A percentile compares a stretch with the other conserved stretches of the same genome.
Conservation (phyloP, 1,140 invertebrate genomes). For the Glossosoma conforme region DNA sequence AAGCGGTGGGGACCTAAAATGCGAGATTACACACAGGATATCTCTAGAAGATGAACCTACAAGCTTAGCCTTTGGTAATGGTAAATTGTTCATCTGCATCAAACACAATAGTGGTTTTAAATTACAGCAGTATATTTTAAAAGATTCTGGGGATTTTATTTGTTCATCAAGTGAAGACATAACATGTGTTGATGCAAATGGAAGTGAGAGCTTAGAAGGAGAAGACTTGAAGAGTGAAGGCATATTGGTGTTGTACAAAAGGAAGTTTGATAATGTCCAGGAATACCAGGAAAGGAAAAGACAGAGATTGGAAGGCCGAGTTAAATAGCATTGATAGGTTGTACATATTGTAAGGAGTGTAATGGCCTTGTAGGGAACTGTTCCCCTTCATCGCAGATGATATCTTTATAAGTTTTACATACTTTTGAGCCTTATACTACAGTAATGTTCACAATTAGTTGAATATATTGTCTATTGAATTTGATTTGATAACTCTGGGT, state of each 20-base stretch:
- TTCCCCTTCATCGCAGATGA: too few relatives aligned
- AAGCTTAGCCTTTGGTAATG: constrained; percentile 7
- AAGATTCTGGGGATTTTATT: background rate
- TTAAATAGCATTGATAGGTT: constrained; percentile 2
- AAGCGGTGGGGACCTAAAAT: constrained; percentile 1
- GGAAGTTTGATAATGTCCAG: constrained; percentile 70
- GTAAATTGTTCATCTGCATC: constrained; percentile 13
- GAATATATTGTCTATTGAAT: too few relatives aligned
- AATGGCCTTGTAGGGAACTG: too few relatives aligned
- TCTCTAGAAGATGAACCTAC: constrained; percentile 8
- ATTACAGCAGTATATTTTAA: constrained; percentile 5
- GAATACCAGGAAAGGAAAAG: constrained; percentile 73
- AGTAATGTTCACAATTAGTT: too few relatives aligned
- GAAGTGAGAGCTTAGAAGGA: background rate
- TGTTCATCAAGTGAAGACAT: background rate
- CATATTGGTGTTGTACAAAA: constrained; percentile 64
- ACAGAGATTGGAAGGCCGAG: constrained; percentile 34
- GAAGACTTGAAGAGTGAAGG: constrained; percentile 17
- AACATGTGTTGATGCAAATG: constrained; percentile 5
- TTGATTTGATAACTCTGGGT: too few relatives aligned
- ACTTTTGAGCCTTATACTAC: too few relatives aligned
- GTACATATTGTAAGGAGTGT: too few relatives aligned
- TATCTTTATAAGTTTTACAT: too few relatives aligned
- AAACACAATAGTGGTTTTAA: background rate
- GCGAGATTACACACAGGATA: constrained; percentile 7